Evolutionary conservation across 1,140 invertebrate species (phyloP), one percentile per base, ranked within the genome.

Genomic region (Diprion similis): DNA sequence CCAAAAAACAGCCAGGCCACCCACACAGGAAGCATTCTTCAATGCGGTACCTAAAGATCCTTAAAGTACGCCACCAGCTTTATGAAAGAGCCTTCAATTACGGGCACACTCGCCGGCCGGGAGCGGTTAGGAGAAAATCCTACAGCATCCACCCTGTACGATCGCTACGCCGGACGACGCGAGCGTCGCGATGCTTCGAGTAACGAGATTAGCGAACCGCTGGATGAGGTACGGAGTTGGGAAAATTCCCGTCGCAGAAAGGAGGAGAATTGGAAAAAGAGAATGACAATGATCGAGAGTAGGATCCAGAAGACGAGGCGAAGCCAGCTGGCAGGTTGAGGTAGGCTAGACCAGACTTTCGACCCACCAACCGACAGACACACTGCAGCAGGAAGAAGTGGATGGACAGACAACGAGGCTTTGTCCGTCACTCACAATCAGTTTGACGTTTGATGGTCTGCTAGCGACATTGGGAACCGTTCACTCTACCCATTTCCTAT

Each of bases 31-130:
- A 59, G 51, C 51, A 59, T 59, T 59, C 51, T 59, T 59, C 11
- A 59, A 59, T 59, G 11, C n/a, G 6, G n/a, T 59, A 13, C 51
- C 11, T 59, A 13, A 59, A 59, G 51, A 59, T 59, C 51, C 51
- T 13, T 9, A 17, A 59, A 15, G 51, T 37, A 6, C 6, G 24
- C 24, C 24, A 59, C 51, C 11, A 59, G 1, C 51, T 11, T 59
- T 8, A n/a, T 59, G 51, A 59, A 59, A 59, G 51, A 59, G 51
- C 51, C 51, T 59, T 59, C 51, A 59, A 59, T 59, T 59, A 59
- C n/a, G 51, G 51, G 6, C 51, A 37, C 3, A 8, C 51, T 59
- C n/a, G n/a, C 4, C 11, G n/a, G n/a, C 4, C 11, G n/a, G 6
- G 11, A 37, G 24, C 24, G 24, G 24, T 37, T 37, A 37, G n/a